Conservation (phyloP, 2,113 vertebrate genomes). For the Hippolais icterina region DNA sequence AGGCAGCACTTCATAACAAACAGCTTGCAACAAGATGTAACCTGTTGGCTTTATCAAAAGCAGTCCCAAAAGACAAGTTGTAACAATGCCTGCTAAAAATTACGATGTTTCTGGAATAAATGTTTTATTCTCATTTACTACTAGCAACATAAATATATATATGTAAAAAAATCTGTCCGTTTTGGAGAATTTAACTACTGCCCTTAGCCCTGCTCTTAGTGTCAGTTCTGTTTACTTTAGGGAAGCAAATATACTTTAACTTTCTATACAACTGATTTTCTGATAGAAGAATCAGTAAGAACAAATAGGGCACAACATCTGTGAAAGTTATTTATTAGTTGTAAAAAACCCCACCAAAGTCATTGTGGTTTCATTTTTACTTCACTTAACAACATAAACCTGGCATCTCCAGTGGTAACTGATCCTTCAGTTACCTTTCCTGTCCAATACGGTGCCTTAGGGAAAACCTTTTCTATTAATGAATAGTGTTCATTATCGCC, state of each 20-base stretch:
- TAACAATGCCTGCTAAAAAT: not conserved
- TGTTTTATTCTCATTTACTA: not conserved
- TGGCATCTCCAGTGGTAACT: not conserved
- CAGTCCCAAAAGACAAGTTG: not conserved
- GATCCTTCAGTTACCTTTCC: not conserved
- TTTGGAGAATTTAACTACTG: not conserved
- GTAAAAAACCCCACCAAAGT: not conserved
- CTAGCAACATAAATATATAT: not conserved
- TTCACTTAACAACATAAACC: not conserved
- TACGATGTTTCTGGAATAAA: fast-evolving
- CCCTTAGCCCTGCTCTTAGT: not conserved
- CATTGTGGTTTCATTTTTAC: not conserved
- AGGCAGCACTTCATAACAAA: not conserved
- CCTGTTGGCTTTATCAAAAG: not conserved
- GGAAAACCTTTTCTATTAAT: not conserved
- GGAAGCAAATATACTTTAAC: not conserved
- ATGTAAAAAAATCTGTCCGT: not conserved
- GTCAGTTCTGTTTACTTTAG: not conserved
- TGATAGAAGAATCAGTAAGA: not conserved
- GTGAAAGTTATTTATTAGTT: not conserved
- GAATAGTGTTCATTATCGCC: not conserved
- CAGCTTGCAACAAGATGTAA: not conserved
- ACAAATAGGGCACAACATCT: not conserved
- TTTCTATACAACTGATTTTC: not conserved
- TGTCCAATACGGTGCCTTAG: not conserved